Conservation (phyloP, 1,140 invertebrate species). For the Procambarus clarkii region DNA sequence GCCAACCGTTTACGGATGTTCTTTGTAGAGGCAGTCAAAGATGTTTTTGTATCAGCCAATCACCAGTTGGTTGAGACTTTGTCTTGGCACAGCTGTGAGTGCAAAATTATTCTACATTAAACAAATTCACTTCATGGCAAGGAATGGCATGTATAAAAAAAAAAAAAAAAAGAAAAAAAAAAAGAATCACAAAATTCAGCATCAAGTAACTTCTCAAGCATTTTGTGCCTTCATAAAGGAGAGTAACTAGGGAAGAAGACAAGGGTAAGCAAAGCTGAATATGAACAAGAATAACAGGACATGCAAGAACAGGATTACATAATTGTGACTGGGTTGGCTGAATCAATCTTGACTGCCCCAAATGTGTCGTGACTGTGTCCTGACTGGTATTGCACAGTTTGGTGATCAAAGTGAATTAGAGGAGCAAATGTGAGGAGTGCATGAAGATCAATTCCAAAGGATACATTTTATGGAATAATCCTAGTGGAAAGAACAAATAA, state of each 20-base stretch:
- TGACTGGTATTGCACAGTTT: too few relatives aligned
- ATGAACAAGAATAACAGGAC: too few relatives aligned
- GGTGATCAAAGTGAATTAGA: too few relatives aligned
- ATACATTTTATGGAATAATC: too few relatives aligned
- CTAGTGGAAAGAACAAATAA: too few relatives aligned
- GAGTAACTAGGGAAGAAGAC: neutral
- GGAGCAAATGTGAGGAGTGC: too few relatives aligned
- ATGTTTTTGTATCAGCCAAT: slow-evolving; percentile 5
- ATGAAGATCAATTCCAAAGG: too few relatives aligned
- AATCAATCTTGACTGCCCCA: too few relatives aligned
- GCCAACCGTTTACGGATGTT: slow-evolving; percentile 15
- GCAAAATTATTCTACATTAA: neutral
- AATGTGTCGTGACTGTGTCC: too few relatives aligned
- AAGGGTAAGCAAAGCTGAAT: neutral
- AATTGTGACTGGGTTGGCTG: too few relatives aligned
- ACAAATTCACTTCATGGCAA: slow-evolving; percentile 7
- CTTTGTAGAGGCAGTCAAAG: slow-evolving; percentile 8
- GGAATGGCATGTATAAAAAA: neutral
- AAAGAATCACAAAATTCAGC: neutral
- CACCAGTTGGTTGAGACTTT: slow-evolving; percentile 10
- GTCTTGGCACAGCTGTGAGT: slow-evolving; percentile 12
- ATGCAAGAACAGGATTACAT: too few relatives aligned
- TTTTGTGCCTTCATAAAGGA: neutral
- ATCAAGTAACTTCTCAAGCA: neutral
- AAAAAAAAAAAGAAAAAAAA: neutral